Percentiles rank a stretch among this genome's conserved stretches.
These are phyloP conservation scores for Channa argus DNA, from an alignment of 2,113 vertebrate genomes.

Conservation along the genomic window DNA sequence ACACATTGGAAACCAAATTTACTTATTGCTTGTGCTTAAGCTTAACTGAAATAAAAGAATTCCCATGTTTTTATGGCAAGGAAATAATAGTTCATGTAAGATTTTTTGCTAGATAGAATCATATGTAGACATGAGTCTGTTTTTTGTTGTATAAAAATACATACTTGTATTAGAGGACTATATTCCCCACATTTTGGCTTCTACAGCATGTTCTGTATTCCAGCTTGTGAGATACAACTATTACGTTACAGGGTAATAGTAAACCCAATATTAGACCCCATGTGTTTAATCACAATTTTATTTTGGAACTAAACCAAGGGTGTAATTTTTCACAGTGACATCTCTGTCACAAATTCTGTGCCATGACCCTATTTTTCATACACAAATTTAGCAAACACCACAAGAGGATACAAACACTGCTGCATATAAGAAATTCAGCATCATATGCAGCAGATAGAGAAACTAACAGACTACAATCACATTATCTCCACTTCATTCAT, in stretches of 20 bases:
- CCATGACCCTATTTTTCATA: background rate
- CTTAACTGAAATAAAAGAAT: slow-evolving; percentile 16
- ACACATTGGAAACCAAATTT: slow-evolving; percentile 22
- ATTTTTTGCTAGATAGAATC: background rate
- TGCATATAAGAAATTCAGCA: background rate
- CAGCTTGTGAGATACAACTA: background rate
- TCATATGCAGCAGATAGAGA: background rate
- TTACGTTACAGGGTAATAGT: background rate
- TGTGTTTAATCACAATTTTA: slow-evolving; percentile 22
- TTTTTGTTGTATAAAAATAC: background rate
- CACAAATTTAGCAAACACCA: background rate
- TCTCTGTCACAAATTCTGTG: background rate
- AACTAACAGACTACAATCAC: background rate
- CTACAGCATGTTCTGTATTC: background rate
- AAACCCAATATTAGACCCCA: background rate
- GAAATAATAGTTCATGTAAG: background rate
- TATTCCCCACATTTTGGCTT: background rate
- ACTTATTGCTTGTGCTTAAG: slow-evolving; percentile 27
- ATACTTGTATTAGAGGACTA: background rate
- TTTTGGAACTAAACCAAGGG: background rate
- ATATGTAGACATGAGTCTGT: background rate
- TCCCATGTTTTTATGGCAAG: slow-evolving; percentile 4
- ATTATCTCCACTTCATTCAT: too few relatives aligned
- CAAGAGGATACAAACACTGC: background rate
- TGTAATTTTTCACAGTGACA: slow-evolving; percentile 1